Evolutionary conservation across 2,888 invertebrate species (phyloP).

Genomic region (Aleiodes leptofemur): DNA sequence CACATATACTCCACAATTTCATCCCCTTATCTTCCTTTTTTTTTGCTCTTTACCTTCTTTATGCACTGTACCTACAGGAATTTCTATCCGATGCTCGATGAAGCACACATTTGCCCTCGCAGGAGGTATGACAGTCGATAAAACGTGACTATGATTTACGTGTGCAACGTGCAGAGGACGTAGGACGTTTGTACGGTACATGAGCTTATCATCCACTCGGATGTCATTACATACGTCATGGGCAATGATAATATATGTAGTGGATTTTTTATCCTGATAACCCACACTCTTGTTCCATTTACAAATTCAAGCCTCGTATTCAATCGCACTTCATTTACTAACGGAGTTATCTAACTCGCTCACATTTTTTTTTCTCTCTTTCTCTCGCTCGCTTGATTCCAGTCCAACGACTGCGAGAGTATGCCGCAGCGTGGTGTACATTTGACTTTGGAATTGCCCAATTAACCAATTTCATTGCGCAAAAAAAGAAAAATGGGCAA

Average conservation of each 20-base stretch:
- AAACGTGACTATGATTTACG: conserved; percentile 47
- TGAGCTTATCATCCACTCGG: conserved; percentile 39
- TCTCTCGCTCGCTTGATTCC: no score
- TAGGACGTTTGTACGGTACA: conserved; percentile 34
- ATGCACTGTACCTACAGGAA: not conserved
- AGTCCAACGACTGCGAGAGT: no score
- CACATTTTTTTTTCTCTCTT: not conserved
- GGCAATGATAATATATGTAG: conserved; percentile 13
- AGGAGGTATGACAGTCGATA: conserved; percentile 40
- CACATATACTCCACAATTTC: no score
- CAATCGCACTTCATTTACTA: conserved; percentile 8
- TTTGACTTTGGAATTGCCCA: no score
- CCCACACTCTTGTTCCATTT: conserved; percentile 15
- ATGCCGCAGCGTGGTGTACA: no score
- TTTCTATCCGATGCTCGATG: conserved; percentile 25
- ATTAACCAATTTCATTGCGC: no score
- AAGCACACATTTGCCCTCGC: conserved; percentile 32
- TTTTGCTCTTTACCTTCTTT: not conserved
- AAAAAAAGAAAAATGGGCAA: no score
- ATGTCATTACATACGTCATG: conserved; percentile 33
- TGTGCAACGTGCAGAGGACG: conserved; percentile 31
- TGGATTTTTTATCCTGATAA: conserved; percentile 10
- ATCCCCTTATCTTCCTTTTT: not conserved
- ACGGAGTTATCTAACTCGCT: not conserved
- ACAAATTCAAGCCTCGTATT: conserved; percentile 15